Base-by-base conservation (phyloP, 1,140 invertebrate species). In the Calliphora vicina region DNA sequence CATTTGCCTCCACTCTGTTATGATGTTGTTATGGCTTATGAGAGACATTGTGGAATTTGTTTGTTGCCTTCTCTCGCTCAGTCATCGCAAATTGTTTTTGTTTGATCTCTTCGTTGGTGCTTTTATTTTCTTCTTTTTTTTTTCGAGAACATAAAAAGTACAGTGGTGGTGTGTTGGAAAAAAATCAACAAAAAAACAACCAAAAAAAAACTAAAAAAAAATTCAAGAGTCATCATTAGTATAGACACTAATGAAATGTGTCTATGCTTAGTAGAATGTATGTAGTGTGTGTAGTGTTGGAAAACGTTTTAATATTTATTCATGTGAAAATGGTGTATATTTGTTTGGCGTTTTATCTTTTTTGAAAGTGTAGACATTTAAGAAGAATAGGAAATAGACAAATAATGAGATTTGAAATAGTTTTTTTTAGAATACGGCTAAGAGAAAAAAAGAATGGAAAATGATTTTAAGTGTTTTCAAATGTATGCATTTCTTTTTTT, bases 261-360 rank as follows among this genome's bases (percentile, higher is more conserved):
- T 43, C 17, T 43, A 3, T 20, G 73, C 17, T 35, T 17, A 17
- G 20, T 35, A 42, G 13, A 6, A 3, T 57, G n/a, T 67, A 67
- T 42, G 13, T 45, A 45, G 4, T 43, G 74, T 78, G 4, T 43
- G 74, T 78, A 78, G 74, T 78, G 74, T 78, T 78, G 29, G 35
- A 78, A 78, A 78, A 43, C 74, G 74, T 78, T 78, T 23, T 25
- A 10, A 67, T n/a, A n/a, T n/a, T 67, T 67, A 67, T 67, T 67
- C 6, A 12, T 23, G 61, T 67, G 4, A 8, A 20, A 67, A 67
- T 67, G 61, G 61, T 67, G n/a, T 67, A 20, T 23, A 20, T 67
- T 67, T 20, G 20, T 23, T 8, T 57, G 50, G 50, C 50, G 50
- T 57, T n/a, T 57, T 57, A 57, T 57, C 10, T 35, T 35, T 35